Conservation (phyloP, 2,888 invertebrate genomes). For the Calliopum simillimum region DNA sequence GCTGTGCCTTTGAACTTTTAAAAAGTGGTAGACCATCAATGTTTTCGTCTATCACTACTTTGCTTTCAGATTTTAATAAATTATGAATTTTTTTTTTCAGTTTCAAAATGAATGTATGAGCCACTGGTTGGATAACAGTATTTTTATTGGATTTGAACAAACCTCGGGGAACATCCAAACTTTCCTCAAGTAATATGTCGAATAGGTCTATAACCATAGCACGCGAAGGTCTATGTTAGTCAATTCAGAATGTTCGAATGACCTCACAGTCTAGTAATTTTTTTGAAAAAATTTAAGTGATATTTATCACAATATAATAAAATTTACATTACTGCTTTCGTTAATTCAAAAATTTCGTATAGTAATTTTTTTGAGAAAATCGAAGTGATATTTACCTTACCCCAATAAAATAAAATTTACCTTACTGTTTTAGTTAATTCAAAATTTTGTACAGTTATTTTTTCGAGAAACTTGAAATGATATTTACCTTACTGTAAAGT, state of each 20-base stretch:
- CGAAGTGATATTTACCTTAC: no score
- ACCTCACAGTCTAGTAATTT: no score
- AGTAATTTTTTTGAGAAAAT: no score
- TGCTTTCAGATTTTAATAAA: background rate
- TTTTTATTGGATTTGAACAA: background rate
- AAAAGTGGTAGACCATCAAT: background rate
- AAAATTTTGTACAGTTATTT: no score
- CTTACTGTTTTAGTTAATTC: no score
- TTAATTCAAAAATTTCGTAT: no score
- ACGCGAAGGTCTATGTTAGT: background rate
- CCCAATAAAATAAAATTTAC: no score
- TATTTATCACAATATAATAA: no score
- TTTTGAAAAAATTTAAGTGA: no score
- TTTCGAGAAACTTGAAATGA: no score
- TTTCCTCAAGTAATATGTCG: background rate
- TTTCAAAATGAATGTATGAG: background rate
- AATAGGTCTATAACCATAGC: background rate
- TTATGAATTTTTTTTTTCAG: background rate
- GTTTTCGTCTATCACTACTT: background rate
- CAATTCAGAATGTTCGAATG: background rate
- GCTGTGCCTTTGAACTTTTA: background rate
- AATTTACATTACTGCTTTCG: no score
- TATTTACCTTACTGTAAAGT: no score
- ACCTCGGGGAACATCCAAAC: background rate
- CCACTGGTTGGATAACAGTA: background rate